Percentiles rank a stretch among this genome's conserved stretches.
Conservation (phyloP, 2,797 vertebrate genomes). For the Gephyroberyx darwinii region DNA sequence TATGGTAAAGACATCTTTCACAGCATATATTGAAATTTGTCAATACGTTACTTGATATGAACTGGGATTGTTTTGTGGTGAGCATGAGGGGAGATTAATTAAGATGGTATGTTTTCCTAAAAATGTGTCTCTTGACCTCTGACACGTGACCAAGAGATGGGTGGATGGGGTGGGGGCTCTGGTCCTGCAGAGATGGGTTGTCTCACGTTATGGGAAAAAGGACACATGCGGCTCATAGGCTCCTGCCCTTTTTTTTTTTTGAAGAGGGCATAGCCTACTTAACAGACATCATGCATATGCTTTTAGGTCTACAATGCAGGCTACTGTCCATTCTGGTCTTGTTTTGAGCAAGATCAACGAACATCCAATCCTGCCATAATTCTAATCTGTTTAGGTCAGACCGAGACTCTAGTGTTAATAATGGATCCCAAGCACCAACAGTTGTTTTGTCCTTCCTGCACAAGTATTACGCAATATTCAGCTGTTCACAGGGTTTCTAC, state of each 20-base stretch:
- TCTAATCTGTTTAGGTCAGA: neutral
- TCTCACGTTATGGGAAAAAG: neutral
- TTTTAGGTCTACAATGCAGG: neutral
- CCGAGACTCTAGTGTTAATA: neutral
- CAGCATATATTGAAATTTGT: conserved; percentile 39
- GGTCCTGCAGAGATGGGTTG: neutral
- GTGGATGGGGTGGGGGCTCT: neutral
- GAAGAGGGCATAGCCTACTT: neutral
- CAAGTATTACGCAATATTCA: neutral
- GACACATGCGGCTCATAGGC: neutral
- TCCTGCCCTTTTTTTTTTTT: neutral
- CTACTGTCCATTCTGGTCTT: neutral
- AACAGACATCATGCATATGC: neutral
- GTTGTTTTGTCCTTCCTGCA: too few relatives aligned
- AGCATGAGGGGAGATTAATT: neutral
- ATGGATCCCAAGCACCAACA: neutral
- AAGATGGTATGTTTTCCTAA: neutral
- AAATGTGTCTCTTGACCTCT: neutral
- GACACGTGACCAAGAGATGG: neutral
- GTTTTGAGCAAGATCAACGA: neutral
- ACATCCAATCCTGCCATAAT: neutral
- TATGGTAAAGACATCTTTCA: neutral
- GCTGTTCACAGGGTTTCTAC: too few relatives aligned
- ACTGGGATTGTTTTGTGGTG: neutral
- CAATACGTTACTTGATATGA: conserved; percentile 2